Percentiles rank a stretch among this genome's conserved stretches.
phyloP scores from a whole-genome alignment of 2,888 invertebrate genomes.

The Uropetala carovei region DNA sequence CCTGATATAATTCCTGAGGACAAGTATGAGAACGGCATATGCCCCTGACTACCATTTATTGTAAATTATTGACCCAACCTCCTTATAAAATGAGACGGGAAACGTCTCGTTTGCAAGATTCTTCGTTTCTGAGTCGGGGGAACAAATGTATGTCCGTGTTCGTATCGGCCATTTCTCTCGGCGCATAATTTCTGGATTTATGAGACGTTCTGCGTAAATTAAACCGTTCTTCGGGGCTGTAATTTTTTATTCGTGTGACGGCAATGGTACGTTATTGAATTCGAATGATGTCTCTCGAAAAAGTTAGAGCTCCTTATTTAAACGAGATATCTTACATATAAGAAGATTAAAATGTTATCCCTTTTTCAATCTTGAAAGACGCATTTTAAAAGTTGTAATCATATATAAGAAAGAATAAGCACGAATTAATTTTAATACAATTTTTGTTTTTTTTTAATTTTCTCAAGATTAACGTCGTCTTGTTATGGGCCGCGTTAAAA shows the following conservation, averaged over 20 bases:
- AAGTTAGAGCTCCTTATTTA: no score
- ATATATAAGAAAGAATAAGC: no score
- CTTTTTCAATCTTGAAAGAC: no score
- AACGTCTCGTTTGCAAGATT: neutral
- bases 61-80: neutral
- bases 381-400: no score
- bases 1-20: neutral
- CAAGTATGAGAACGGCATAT: neutral
- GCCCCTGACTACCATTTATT: neutral
- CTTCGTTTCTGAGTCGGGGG: neutral
- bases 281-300: neutral
- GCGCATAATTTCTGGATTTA: neutral
- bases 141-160: neutral
- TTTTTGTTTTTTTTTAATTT: no score
- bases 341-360: no score
- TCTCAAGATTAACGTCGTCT: no score
- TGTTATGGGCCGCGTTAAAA: no score
- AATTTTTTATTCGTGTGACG: neutral
- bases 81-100: neutral
- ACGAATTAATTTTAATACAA: no score
- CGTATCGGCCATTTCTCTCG: neutral
- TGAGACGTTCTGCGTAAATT: neutral
- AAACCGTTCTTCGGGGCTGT: neutral
- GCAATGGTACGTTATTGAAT: neutral
- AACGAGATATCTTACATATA: no score